Conservation (phyloP, 2,797 vertebrate genomes). For the Gymnopithys bicolor region DNA sequence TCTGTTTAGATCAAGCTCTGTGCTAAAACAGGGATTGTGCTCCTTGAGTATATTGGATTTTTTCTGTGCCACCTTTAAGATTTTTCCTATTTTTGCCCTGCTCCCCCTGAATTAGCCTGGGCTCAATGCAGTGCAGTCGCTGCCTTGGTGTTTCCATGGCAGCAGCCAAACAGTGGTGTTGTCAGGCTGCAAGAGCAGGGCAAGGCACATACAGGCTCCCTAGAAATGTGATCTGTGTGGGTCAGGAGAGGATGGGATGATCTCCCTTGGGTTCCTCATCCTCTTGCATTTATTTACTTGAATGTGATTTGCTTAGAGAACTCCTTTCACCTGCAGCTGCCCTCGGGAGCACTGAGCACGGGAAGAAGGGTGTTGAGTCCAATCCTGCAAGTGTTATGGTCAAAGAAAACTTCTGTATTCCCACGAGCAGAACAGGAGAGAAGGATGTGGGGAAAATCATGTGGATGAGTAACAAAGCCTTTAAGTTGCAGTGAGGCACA, state of each 20-base stretch:
- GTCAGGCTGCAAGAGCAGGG: slow-evolving; percentile 37
- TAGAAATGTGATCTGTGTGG: neutral
- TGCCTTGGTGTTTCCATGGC: slow-evolving; percentile 65
- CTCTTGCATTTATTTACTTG: neutral
- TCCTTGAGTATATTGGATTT: neutral
- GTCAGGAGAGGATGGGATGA: neutral
- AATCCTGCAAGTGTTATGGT: neutral
- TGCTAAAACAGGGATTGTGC: neutral
- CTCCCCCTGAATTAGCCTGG: neutral
- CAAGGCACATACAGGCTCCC: neutral
- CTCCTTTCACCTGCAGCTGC: neutral
- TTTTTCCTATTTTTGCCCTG: neutral
- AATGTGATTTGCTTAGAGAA: neutral
- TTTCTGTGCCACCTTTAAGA: neutral
- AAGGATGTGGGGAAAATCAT: neutral
- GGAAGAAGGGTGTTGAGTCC: neutral
- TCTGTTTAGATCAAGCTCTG: neutral
- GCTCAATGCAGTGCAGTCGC: neutral
- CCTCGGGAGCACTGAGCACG: neutral
- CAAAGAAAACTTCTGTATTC: neutral
- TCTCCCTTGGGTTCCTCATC: neutral
- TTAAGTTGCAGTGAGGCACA: neutral
- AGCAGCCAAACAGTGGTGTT: slow-evolving; percentile 63
- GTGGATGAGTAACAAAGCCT: neutral
- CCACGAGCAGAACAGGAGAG: neutral